Conservation (phyloP, 2,797 vertebrate genomes). For the Phoebastria nigripes region DNA sequence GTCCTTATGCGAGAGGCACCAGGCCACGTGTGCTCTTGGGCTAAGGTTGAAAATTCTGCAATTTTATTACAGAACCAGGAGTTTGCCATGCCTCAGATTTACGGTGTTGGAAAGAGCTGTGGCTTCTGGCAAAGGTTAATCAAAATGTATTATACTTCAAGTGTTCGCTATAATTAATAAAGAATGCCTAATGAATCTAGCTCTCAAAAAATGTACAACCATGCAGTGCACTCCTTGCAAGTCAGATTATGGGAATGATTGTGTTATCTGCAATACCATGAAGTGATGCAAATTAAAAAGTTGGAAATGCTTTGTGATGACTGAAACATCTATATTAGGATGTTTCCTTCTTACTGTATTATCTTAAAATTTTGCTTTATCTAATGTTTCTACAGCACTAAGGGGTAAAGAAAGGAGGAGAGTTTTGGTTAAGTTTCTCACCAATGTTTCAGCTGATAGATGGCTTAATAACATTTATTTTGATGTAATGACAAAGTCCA, state of each 20-base stretch:
- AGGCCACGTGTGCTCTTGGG: not conserved
- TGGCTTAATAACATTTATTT: not conserved
- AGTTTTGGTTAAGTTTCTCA: not conserved
- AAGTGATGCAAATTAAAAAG: not conserved
- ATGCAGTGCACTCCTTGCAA: not conserved
- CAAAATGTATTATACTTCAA: not conserved
- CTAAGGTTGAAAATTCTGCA: not conserved
- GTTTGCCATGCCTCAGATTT: not conserved
- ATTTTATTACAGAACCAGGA: not conserved
- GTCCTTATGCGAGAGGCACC: not conserved
- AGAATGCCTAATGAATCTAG: not conserved
- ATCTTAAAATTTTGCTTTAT: not conserved
- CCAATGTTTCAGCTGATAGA: not conserved
- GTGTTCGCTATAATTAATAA: not conserved
- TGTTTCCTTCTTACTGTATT: accelerated
- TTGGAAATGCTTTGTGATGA: not conserved
- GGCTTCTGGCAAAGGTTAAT: not conserved
- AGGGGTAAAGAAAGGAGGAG: not conserved
- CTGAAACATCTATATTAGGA: not conserved
- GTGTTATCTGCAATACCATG: not conserved
- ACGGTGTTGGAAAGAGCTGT: accelerated
- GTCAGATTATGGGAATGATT: not conserved
- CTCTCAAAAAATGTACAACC: not conserved
- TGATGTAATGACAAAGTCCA: not conserved
- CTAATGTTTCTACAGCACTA: not conserved